Percentiles rank a stretch among this genome's conserved stretches.
These are phyloP conservation scores for Pantherophis vulpinus DNA, from an alignment of 2,797 vertebrate species.

Conservation along the genomic window DNA sequence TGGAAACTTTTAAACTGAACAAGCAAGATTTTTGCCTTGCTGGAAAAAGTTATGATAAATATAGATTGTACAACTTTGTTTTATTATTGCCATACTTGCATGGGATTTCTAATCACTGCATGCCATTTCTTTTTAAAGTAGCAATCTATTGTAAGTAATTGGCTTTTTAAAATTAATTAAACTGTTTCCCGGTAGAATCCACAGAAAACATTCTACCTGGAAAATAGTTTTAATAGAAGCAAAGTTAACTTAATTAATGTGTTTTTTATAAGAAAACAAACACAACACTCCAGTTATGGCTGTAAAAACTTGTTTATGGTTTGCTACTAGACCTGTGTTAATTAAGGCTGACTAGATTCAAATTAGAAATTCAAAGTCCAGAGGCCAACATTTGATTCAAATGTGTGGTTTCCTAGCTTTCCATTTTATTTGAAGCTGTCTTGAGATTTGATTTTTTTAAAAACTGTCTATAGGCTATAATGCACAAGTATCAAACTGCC, in stretches of 20 bases:
- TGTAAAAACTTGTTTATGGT: background rate
- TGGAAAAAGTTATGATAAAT: background rate
- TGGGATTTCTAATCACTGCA: background rate
- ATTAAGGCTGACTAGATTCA: background rate
- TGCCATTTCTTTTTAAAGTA: conserved; percentile 2
- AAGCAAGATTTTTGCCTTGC: background rate
- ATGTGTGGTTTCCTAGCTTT: background rate
- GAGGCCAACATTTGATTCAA: background rate
- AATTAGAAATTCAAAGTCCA: background rate
- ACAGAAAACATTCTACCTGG: background rate
- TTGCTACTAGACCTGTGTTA: background rate
- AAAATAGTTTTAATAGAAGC: background rate
- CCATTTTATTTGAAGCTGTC: background rate
- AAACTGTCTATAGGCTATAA: background rate
- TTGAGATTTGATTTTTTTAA: background rate
- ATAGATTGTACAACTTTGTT: background rate
- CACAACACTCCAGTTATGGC: background rate
- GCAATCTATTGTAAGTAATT: background rate
- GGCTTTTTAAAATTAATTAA: background rate
- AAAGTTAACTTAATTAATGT: conserved; percentile 2
- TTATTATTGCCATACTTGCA: background rate
- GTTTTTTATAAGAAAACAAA: background rate
- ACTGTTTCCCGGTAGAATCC: background rate
- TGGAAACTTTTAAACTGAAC: rapidly evolving
- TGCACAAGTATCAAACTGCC: background rate